Evolutionary conservation across 2,113 vertebrate genomes (phyloP).

Genomic region (Lophius piscatorius): DNA sequence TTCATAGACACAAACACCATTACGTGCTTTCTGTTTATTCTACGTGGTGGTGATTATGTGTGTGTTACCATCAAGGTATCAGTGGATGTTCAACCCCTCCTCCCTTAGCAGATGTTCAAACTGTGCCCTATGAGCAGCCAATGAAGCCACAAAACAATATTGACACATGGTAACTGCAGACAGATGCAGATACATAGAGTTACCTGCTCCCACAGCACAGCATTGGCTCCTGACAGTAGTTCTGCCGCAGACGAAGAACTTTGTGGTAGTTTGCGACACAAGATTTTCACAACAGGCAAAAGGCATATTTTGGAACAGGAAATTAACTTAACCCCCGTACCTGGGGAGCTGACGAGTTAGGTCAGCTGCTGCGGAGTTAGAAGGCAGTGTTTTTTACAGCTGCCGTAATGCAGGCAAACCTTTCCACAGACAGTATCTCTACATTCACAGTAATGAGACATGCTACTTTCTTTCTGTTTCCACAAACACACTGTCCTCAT

Average conservation of each 20-base stretch:
- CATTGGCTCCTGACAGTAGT: constrained; percentile 19
- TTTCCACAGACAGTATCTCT: constrained; percentile 4
- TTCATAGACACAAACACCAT: too few relatives aligned
- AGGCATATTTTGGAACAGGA: constrained; percentile 34
- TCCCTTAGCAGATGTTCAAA: constrained; percentile 49
- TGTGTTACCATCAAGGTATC: constrained; percentile 8
- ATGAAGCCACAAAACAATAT: constrained; percentile 61
- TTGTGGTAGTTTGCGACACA: constrained; percentile 29
- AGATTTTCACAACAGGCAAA: constrained; percentile 24
- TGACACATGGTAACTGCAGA: constrained; percentile 63
- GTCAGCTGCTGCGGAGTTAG: constrained; percentile 1
- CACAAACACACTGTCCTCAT: background rate
- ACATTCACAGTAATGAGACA: background rate
- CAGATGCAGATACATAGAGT: too few relatives aligned
- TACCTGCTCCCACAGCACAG: constrained; percentile 42
- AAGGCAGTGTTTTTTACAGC: background rate
- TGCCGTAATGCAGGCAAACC: constrained; percentile 11
- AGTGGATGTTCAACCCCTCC: constrained; percentile 9
- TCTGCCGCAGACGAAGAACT: constrained; percentile 3
- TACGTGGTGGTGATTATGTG: constrained; percentile 3
- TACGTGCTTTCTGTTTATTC: too few relatives aligned
- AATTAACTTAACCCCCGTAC: background rate
- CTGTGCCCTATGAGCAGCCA: constrained; percentile 33
- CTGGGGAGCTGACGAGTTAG: background rate
- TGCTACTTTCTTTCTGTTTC: background rate